Conservation (phyloP, 2,888 invertebrate genomes). For the Gonocerus acuteangulatus region DNA sequence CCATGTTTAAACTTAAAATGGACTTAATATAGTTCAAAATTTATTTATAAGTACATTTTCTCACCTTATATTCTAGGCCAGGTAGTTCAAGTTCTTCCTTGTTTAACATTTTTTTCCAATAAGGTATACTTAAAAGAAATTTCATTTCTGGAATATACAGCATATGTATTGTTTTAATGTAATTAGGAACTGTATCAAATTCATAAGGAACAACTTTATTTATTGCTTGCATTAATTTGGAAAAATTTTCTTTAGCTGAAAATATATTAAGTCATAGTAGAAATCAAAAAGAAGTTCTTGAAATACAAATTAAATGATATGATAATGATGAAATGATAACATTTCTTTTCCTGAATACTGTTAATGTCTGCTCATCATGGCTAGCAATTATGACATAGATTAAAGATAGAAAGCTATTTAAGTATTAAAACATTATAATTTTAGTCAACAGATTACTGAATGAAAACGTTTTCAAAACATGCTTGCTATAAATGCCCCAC, state of each 20-base stretch:
- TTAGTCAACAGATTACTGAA: no score
- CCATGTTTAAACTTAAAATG: no score
- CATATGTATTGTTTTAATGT: slow-evolving; percentile 59
- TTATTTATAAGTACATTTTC: slow-evolving; percentile 2
- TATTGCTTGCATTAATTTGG: slow-evolving; percentile 63
- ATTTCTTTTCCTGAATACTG: neutral
- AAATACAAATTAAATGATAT: neutral
- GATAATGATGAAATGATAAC: neutral
- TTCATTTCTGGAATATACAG: slow-evolving; percentile 68
- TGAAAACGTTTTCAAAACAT: no score
- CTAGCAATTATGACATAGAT: no score
- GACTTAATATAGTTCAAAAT: no score
- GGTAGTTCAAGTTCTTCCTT: slow-evolving; percentile 54
- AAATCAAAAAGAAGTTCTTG: slow-evolving; percentile 28
- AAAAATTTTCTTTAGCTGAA: slow-evolving; percentile 61
- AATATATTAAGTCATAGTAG: slow-evolving; percentile 22
- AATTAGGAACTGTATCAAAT: slow-evolving; percentile 56
- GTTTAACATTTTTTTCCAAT: slow-evolving; percentile 52
- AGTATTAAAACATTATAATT: no score
- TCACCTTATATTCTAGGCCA: slow-evolving; percentile 47
- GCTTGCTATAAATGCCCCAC: no score
- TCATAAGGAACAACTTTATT: slow-evolving; percentile 64
- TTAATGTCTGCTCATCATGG: no score
- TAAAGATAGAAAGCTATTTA: no score
- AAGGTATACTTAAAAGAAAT: slow-evolving; percentile 67